A percentile compares a stretch with the other conserved stretches of the same genome.
Conservation (phyloP, 2,113 vertebrate species). For the Salvelinus fontinalis region DNA sequence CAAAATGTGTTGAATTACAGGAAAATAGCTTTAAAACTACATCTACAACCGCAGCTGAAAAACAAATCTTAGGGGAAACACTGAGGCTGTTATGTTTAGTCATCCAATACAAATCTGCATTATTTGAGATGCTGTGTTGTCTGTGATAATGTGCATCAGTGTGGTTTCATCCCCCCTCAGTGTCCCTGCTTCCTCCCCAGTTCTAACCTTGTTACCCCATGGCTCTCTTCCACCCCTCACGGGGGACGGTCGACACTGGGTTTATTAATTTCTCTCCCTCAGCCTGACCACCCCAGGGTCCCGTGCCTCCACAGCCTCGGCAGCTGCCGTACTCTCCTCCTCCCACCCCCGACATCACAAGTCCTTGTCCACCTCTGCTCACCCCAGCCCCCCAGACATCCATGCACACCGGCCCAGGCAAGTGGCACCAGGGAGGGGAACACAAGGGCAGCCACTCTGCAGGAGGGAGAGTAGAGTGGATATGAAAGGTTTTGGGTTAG, state of each 20-base stretch:
- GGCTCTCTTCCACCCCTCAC: background rate
- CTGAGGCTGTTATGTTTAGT: background rate
- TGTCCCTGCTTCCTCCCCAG: conserved; percentile 39
- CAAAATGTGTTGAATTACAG: too few species aligned
- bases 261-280: conserved; percentile 30
- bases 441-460: background rate
- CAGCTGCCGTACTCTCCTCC: conserved; percentile 70
- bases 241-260: background rate
- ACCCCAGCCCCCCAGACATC: conserved; percentile 79
- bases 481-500: background rate
- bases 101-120: conserved; percentile 3
- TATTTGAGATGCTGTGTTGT: background rate
- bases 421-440: conserved; percentile 51
- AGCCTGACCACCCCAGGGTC: conserved; percentile 81
- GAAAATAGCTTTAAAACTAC: too few species aligned
- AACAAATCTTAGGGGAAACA: background rate
- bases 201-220: conserved; percentile 19
- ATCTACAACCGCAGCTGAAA: too few species aligned
- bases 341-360: conserved; percentile 71
- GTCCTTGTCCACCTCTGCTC: conserved; percentile 81
- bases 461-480: background rate
- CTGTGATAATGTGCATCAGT: conserved; percentile 62
- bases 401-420: conserved; percentile 80
- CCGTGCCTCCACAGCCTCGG: conserved; percentile 79
- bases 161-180: background rate